Conservation (phyloP, 2,888 invertebrate species). For the Morpho deidamia region DNA sequence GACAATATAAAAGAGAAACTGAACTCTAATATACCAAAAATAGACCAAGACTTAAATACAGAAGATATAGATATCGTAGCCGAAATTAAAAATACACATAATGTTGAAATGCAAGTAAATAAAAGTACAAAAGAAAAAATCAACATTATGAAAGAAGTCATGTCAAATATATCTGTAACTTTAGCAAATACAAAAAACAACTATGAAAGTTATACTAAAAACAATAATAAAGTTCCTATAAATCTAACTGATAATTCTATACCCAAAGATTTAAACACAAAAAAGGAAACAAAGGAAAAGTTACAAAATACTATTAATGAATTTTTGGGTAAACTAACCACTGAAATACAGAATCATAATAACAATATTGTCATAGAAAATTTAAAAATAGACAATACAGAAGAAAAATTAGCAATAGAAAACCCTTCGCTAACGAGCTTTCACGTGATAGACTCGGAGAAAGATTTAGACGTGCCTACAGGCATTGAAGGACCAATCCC, state of each 20-base stretch:
- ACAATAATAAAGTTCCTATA: background rate
- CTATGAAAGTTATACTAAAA: too few relatives aligned
- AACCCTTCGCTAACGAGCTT: constrained; percentile 52
- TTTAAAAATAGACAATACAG: constrained; percentile 8
- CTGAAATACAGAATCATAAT: constrained; percentile 7
- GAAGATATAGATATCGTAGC: background rate
- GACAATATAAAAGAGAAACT: background rate
- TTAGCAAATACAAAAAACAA: background rate
- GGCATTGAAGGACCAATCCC: constrained; percentile 68
- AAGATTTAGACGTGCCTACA: constrained; percentile 66
- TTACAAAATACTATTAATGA: background rate
- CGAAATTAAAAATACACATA: too few relatives aligned
- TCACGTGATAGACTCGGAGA: constrained; percentile 63
- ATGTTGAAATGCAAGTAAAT: background rate
- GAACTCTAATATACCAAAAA: background rate
- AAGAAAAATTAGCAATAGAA: constrained; percentile 28
- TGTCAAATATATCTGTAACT: background rate
- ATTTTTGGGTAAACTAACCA: constrained; percentile 5
- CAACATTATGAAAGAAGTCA: constrained; percentile 4
- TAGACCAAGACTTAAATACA: background rate
- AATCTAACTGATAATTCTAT: background rate
- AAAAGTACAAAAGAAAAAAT: constrained; percentile 13
- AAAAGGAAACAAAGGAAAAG: background rate
- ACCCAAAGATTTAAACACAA: background rate
- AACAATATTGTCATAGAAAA: constrained; percentile 18